A percentile compares a stretch with the other conserved stretches of the same genome.
Evolutionary conservation across 2,797 vertebrate genomes (phyloP).

Genomic region (Phoxinus dragarum): DNA sequence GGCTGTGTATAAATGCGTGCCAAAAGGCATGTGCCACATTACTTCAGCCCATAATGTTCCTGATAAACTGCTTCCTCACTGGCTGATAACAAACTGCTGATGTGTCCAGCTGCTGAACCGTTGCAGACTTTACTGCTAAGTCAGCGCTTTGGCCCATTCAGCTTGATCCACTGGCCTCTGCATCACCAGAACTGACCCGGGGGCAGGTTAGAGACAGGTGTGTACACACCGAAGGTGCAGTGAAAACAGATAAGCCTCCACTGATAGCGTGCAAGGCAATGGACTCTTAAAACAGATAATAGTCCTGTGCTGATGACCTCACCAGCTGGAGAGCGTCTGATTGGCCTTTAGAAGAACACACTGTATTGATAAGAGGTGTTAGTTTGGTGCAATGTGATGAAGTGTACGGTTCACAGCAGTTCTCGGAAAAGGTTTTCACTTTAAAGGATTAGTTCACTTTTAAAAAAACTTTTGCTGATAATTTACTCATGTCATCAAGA

Average conservation of each 20-base stretch:
- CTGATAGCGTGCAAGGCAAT: slow-evolving; percentile 15
- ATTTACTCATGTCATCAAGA: too few species aligned
- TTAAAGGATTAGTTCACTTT: too few species aligned
- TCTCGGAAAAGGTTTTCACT: slow-evolving; percentile 21
- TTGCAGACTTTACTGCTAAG: slow-evolving; percentile 51
- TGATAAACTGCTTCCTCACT: slow-evolving; percentile 38
- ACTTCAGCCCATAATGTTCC: slow-evolving; percentile 30
- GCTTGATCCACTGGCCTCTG: slow-evolving; percentile 35
- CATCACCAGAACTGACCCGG: slow-evolving; percentile 38
- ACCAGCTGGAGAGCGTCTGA: slow-evolving; percentile 4
- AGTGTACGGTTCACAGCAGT: background rate
- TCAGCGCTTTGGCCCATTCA: slow-evolving; percentile 49
- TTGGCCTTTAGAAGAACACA: slow-evolving; percentile 29
- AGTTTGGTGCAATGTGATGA: background rate
- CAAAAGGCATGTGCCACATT: slow-evolving; percentile 8
- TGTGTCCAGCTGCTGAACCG: slow-evolving; percentile 46
- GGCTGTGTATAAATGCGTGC: slow-evolving; percentile 8
- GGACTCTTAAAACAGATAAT: slow-evolving; percentile 42
- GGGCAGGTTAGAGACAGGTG: slow-evolving; percentile 57
- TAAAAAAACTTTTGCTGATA: too few species aligned
- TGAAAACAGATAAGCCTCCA: slow-evolving; percentile 49
- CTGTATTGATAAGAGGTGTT: slow-evolving; percentile 35
- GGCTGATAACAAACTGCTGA: slow-evolving; percentile 44
- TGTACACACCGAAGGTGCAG: slow-evolving; percentile 55
- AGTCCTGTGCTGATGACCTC: slow-evolving; percentile 11